These are phyloP conservation scores for Henricia sp. DNA, from an alignment of 53 echinoderm and acorn worm species.

Conservation along the genomic window DNA sequence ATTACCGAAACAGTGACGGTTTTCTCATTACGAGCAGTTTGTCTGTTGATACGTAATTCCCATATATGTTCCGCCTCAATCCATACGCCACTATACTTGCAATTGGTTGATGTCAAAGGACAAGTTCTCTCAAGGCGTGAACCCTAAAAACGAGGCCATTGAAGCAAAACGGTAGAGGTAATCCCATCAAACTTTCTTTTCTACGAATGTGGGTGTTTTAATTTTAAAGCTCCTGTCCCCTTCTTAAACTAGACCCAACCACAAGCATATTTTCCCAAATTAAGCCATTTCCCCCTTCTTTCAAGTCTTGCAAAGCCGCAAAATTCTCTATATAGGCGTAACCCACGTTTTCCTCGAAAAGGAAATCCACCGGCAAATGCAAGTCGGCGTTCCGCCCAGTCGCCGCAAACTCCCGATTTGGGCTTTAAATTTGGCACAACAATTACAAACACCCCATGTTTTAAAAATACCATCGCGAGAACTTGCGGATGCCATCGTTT, in stretches of 20 bases:
- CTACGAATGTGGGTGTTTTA: not conserved
- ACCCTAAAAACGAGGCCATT: slow-evolving; percentile 15
- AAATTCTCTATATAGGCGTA: not conserved
- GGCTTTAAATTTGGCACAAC: too few species aligned
- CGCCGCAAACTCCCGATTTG: too few species aligned
- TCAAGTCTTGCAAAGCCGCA: not conserved
- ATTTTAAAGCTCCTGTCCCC: too few species aligned
- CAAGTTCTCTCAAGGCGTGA: slow-evolving; percentile 14
- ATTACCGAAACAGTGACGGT: too few species aligned
- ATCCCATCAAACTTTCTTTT: too few species aligned
- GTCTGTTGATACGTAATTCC: too few species aligned
- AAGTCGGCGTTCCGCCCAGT: too few species aligned
- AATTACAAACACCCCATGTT: not conserved
- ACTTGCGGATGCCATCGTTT: not conserved
- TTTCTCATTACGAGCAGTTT: too few species aligned
- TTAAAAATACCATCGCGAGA: not conserved
- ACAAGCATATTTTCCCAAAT: not conserved
- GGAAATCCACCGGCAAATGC: not conserved
- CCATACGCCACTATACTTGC: too few species aligned
- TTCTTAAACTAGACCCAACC: not conserved
- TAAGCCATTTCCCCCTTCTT: slow-evolving; percentile 8
- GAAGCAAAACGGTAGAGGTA: too few species aligned
- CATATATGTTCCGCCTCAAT: too few species aligned
- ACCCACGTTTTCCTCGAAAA: slow-evolving; percentile 17
- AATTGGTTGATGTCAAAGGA: slow-evolving; percentile 12